Conservation (phyloP, 1,140 invertebrate genomes). For the Sitophilus oryzae region DNA sequence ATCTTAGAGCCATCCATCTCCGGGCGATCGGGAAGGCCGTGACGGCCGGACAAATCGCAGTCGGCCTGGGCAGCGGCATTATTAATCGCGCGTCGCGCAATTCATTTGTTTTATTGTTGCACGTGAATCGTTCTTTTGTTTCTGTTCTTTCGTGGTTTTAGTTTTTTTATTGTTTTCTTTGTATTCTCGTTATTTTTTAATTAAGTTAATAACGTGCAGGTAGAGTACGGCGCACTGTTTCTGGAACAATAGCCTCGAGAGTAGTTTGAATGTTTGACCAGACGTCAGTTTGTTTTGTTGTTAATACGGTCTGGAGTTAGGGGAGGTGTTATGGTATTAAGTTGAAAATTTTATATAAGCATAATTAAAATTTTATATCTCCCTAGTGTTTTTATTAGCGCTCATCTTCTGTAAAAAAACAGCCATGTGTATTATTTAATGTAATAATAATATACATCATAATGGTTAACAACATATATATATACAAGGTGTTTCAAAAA, state of each 20-base stretch:
- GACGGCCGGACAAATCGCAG: constrained; percentile 15
- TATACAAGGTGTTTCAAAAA: too few species aligned
- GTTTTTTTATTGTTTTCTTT: too few species aligned
- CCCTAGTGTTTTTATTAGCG: too few species aligned
- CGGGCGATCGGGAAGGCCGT: constrained; percentile 1
- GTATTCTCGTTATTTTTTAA: too few species aligned
- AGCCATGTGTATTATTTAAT: too few species aligned
- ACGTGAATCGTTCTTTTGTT: constrained; percentile 19
- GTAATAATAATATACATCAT: too few species aligned
- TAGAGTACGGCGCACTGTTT: background rate
- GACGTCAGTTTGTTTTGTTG: constrained; percentile 1
- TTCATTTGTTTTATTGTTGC: constrained; percentile 19
- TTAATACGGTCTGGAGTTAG: background rate
- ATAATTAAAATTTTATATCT: too few species aligned
- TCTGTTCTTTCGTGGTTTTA: constrained; percentile 1
- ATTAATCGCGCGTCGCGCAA: constrained; percentile 15
- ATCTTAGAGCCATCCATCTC: background rate
- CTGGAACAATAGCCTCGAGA: constrained; percentile 11
- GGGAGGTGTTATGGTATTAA: background rate
- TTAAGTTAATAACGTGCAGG: constrained; percentile 15
- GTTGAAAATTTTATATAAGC: too few species aligned
- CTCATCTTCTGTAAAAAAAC: too few species aligned
- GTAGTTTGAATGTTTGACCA: constrained; percentile 12
- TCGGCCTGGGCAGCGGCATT: constrained; percentile 8
- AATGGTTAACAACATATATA: too few species aligned